phyloP scores from a whole-genome alignment of 2,113 vertebrate genomes.

The Syrrhaptes paradoxus region DNA sequence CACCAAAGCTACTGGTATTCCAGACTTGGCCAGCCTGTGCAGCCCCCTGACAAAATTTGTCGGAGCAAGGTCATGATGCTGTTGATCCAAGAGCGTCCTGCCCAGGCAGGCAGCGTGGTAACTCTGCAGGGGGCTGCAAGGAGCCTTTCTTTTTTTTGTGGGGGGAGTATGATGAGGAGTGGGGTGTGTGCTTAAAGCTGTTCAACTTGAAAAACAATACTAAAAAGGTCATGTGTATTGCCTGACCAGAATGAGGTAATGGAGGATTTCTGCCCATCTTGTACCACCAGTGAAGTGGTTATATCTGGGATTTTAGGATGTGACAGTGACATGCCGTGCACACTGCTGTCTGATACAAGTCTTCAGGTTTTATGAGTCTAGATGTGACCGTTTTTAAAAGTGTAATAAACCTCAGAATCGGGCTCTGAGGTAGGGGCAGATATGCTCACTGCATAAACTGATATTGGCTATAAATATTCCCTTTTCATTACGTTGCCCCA shows the following conservation, averaged over 20 bases:
- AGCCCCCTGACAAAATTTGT: not conserved
- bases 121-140: not conserved
- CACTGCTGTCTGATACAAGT: not conserved
- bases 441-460: not conserved
- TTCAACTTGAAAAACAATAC: not conserved
- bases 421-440: not conserved
- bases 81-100: not conserved
- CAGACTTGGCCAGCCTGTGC: not conserved
- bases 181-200: not conserved
- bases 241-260: not conserved
- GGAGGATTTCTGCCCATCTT: not conserved
- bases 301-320: not conserved
- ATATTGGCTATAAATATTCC: not conserved
- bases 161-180: not conserved
- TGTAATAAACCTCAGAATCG: not conserved
- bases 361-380: not conserved
- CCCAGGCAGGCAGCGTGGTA: not conserved
- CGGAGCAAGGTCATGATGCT: not conserved
- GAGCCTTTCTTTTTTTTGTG: not conserved
- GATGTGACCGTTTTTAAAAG: not conserved
- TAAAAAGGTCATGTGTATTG: not conserved
- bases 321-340: not conserved
- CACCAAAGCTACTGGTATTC: not conserved
- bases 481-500: not conserved
- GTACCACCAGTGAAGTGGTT: not conserved